Percentiles rank a stretch among this genome's conserved stretches.
phyloP scores from a whole-genome alignment of 2,113 vertebrate species.

The Callipepla squamata region DNA sequence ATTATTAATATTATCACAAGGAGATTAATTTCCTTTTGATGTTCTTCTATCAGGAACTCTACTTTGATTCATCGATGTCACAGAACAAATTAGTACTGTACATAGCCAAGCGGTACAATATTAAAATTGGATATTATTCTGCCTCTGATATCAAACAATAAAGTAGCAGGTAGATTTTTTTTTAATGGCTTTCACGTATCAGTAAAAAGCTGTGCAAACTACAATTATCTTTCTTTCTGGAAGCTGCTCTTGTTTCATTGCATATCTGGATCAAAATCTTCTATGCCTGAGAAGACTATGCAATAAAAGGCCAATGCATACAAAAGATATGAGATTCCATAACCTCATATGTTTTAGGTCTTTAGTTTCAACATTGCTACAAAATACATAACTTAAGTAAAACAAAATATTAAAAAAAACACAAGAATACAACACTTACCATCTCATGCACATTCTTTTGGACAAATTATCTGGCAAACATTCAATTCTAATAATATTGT shows the following conservation, averaged over 20 bases:
- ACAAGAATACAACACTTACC: neutral
- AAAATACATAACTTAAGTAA: neutral
- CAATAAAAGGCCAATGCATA: neutral
- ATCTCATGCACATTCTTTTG: neutral
- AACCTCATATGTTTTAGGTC: neutral
- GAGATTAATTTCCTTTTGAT: conserved; percentile 66
- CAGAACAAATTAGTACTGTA: conserved; percentile 65
- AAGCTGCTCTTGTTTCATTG: neutral
- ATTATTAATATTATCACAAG: conserved; percentile 52
- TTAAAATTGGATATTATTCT: conserved; percentile 65
- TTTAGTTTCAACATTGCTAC: neutral
- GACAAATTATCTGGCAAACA: neutral
- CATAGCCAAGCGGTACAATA: conserved; percentile 52
- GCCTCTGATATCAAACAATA: conserved; percentile 52
- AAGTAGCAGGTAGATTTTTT: conserved; percentile 51
- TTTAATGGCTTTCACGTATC: conserved; percentile 50
- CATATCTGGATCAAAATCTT: neutral
- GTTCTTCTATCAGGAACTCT: conserved; percentile 59
- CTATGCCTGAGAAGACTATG: neutral
- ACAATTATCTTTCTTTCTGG: conserved; percentile 5
- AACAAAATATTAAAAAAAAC: neutral
- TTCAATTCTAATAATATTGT: neutral
- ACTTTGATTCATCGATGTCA: conserved; percentile 72
- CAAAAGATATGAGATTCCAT: neutral
- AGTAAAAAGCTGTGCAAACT: conserved; percentile 28